Evolutionary conservation across 2,113 vertebrate genomes (phyloP), one percentile per base, ranked within the genome.

Genomic region (Hemibagrus wyckioides): DNA sequence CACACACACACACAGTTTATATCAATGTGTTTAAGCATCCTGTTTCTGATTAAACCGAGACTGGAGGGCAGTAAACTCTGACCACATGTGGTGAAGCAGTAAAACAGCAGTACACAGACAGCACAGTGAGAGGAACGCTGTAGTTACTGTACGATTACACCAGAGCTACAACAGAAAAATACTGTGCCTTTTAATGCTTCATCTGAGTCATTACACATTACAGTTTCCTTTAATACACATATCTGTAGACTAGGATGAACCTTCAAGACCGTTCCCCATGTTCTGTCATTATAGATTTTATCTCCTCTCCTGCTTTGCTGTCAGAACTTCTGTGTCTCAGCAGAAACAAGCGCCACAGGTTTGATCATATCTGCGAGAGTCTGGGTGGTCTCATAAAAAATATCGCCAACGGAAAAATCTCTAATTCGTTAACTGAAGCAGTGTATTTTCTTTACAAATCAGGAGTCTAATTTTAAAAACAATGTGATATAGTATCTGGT

Each of bases 331-430:
- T 33, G 13, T 65, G 14, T 8, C 28, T 28, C 59, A 28, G 63
- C 13, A 65, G 59, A 65, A 65, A 17, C 63, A 65, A 15, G n/a
- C 63, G 13, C n/a, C 13, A 7, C 63, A 65, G 4, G 17, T 33
- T 65, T 61, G 59, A 28, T 61, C 33, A 65, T 65, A 65, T 6
- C 59, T 11, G 4, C 6, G 63, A 33, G 17, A 15, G n/a, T 65
- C n/a, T 65, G 63, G 63, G 63, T 65, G 63, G 63, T 65, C 63
- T 65, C 33, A 14, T 65, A n/a, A 65, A 65, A 65, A 65, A 65
- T 15, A 3, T 28, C 7, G n/a, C 63, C 63, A 6, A 30, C 63
- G 63, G 28, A 30, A 33, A n/a, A 65, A 61, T 28, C 59, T 61
- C 25, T 28, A 61, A 28, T 25, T 61, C 28, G 25, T 61, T n/a